These are phyloP conservation scores for Pollenia angustigena DNA, from an alignment of 2,888 invertebrate species.

Conservation along the genomic window DNA sequence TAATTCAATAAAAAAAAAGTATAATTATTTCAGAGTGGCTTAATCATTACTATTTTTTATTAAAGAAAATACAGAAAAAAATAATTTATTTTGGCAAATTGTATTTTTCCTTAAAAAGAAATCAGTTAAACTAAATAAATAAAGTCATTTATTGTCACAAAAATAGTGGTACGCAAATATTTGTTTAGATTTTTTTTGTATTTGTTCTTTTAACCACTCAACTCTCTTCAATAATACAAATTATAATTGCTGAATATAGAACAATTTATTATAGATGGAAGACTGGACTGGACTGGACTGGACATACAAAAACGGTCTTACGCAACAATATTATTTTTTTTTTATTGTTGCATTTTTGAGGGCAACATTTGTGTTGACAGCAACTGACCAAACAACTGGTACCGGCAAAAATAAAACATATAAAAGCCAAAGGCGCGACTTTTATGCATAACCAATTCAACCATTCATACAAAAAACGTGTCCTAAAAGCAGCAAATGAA, in stretches of 20 bases:
- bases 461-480: not conserved
- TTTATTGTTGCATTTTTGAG: too few relatives aligned
- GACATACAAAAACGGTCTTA: not conserved
- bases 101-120: too few relatives aligned
- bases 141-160: slow-evolving; percentile 12
- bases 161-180: slow-evolving; percentile 10
- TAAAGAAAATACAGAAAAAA: too few relatives aligned
- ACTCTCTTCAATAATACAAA: not conserved
- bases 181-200: not conserved
- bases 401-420: slow-evolving; percentile 14
- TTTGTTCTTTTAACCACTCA: not conserved
- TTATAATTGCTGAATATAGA: slow-evolving; percentile 18
- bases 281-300: not conserved
- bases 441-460: not conserved
- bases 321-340: not conserved
- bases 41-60: too few relatives aligned
- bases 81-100: too few relatives aligned
- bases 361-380: not conserved
- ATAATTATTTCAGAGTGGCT: too few relatives aligned
- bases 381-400: not conserved
- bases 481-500: slow-evolving; percentile 11
- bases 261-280: slow-evolving; percentile 7
- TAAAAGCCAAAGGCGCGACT: slow-evolving; percentile 15
- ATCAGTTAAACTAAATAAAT: slow-evolving; percentile 7
- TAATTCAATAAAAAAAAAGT: too few relatives aligned